phyloP scores from a whole-genome alignment of 2,888 invertebrate species.

The Drosophila melanosoma region DNA sequence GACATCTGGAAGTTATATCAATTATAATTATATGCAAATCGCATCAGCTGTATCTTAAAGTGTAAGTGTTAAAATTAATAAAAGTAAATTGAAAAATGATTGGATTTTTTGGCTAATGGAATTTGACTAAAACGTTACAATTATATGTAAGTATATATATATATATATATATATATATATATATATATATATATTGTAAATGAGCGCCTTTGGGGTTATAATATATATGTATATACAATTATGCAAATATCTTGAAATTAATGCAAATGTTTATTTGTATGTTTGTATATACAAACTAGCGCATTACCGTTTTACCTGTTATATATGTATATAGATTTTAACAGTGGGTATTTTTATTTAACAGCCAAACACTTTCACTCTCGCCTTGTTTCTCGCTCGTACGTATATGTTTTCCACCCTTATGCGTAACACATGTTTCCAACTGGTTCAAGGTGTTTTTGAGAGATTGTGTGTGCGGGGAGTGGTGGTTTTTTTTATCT shows the following conservation, averaged over 20 bases:
- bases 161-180: neutral
- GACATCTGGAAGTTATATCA: neutral
- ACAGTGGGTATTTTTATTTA: neutral
- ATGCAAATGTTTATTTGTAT: neutral
- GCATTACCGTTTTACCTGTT: neutral
- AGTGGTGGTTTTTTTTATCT: neutral
- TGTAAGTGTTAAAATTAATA: conserved; percentile 11
- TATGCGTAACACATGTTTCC: conserved; percentile 39
- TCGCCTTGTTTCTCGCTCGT: neutral
- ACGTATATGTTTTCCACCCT: conserved; percentile 38
- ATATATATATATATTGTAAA: no score
- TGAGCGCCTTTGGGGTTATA: no score
- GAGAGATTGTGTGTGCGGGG: neutral
- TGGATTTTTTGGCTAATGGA: neutral
- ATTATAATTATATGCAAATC: conserved; percentile 7
- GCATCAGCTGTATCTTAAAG: neutral
- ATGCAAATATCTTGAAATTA: neutral
- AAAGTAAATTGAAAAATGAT: neutral
- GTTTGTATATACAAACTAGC: neutral
- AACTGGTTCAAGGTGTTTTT: conserved; percentile 44
- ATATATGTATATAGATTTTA: neutral
- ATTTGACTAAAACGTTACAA: conserved; percentile 9
- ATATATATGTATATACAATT: neutral
- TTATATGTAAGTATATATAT: neutral
- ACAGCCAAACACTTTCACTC: neutral